Evolutionary conservation across 2,797 vertebrate species (phyloP), one percentile per base, ranked within the genome.

Genomic region (Emys orbicularis): DNA sequence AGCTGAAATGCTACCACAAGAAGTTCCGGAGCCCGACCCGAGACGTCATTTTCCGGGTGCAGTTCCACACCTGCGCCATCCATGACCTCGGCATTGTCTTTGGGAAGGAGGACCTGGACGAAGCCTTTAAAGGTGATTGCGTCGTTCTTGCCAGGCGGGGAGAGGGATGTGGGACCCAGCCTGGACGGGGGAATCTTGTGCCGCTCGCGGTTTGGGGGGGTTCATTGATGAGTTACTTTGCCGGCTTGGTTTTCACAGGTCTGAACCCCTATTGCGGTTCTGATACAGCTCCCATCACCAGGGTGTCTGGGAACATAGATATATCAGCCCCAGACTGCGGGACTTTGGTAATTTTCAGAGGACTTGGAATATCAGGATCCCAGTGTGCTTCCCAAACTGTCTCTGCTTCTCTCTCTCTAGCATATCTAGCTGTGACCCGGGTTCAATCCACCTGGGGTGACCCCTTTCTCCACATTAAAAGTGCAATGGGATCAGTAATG

Each of bases 1-100:
- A 99, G 99, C 98, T 99, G 56, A 99, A 99, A 97, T 99, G 99
- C 95, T 99, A 99, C 97, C 99, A 99, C 97, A 99, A 99, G 97
- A 99, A 99, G 86, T 99, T 99, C 98, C 99, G 98, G 49, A 99
- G 99, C 94, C 98, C 99, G 0, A 99, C 98, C 57, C 98, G 99
- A 7, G 99, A 99, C 0, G 99, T 99, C 90, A 99, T 99, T 77
- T 99, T 99, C 98, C 98, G 99, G 0, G 99, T 99, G 87, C 99
- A 99, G 98, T 99, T 99, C 96, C 99, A 99, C 96, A 99, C 99
- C 0, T 99, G 99, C 0, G 99, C 99, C 0, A 99, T 99, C 89
- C 99, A 99, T 1, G 99, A 99, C 95, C 98, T 99, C 56, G 99
- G 99, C 0, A 97, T 99, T 0, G 98, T 99, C 90, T 99, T 99